Percentiles rank a stretch among this genome's conserved stretches.
Evolutionary conservation across 2,888 invertebrate species (phyloP).

Genomic region (Orchesellides sinensis): DNA sequence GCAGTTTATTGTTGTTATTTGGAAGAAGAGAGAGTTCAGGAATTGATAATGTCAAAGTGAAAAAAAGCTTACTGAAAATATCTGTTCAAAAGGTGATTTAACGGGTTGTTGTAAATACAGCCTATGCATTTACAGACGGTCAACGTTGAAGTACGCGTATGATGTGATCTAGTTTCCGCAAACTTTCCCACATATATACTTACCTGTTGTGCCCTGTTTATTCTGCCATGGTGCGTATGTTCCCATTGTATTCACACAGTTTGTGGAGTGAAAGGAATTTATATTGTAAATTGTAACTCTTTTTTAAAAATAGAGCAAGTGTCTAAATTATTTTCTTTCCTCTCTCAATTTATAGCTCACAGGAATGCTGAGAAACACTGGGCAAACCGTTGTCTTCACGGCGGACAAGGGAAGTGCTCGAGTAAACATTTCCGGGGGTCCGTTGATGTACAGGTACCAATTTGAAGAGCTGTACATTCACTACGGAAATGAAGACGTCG

Average conservation of each 20-base stretch:
- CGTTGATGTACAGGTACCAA: slow-evolving; percentile 95
- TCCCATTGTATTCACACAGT: too few species aligned
- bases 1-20: neutral
- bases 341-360: slow-evolving; percentile 31
- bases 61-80: too few species aligned
- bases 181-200: neutral
- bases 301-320: neutral
- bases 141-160: too few species aligned
- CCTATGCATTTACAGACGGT: too few species aligned
- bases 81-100: neutral
- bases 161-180: neutral
- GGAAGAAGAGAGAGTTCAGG: neutral
- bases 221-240: too few species aligned
- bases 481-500: slow-evolving; percentile 91
- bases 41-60: neutral
- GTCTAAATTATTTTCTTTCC: neutral
- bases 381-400: slow-evolving; percentile 94
- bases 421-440: slow-evolving; percentile 97
- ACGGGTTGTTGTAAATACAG: neutral
- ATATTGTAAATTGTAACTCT: neutral
- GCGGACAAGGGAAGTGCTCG: slow-evolving; percentile 93
- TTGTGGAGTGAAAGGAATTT: too few species aligned
- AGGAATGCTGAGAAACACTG: slow-evolving; percentile 93
- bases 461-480: slow-evolving; percentile 97
- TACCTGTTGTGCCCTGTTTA: too few species aligned